Conservation (phyloP, 2,888 invertebrate species). For the Apoderus coryli region DNA sequence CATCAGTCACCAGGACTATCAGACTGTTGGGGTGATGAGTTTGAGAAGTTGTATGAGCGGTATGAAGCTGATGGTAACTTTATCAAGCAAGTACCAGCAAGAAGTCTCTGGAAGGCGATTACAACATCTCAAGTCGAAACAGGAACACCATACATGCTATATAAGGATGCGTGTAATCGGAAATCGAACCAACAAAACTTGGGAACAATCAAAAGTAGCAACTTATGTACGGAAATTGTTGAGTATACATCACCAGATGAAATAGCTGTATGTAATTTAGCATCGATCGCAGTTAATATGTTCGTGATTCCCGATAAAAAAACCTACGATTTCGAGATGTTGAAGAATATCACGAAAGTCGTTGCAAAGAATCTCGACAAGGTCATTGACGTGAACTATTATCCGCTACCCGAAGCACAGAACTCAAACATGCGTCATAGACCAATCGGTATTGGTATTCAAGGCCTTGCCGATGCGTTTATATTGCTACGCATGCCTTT, state of each 20-base stretch:
- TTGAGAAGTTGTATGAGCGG: slow-evolving; percentile 71
- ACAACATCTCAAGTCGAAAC: slow-evolving; percentile 94
- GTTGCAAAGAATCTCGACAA: slow-evolving; percentile 87
- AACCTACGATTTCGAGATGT: slow-evolving; percentile 73
- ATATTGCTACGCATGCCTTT: slow-evolving; percentile 87
- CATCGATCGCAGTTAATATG: slow-evolving; percentile 92
- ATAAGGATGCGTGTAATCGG: slow-evolving; percentile 90
- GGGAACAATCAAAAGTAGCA: slow-evolving; percentile 96
- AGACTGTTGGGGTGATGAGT: slow-evolving; percentile 92
- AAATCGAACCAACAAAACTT: slow-evolving; percentile 97
- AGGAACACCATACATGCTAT: slow-evolving; percentile 94
- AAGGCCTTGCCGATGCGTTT: slow-evolving; percentile 91
- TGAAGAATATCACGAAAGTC: slow-evolving; percentile 77
- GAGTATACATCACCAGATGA: slow-evolving; percentile 88
- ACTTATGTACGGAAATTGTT: slow-evolving; percentile 95
- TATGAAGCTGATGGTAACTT: slow-evolving; percentile 73
- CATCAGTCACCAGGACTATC: slow-evolving; percentile 78
- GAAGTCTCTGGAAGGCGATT: slow-evolving; percentile 85
- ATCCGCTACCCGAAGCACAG: slow-evolving; percentile 81
- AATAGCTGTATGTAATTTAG: slow-evolving; percentile 95
- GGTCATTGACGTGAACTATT: slow-evolving; percentile 93
- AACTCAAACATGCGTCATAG: slow-evolving; percentile 77
- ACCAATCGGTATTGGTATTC: slow-evolving; percentile 87
- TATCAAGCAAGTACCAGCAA: slow-evolving; percentile 52
- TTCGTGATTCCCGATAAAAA: slow-evolving; percentile 65